Evolutionary conservation across 2,113 vertebrate genomes (phyloP).

Genomic region (Anoura caudifer): DNA sequence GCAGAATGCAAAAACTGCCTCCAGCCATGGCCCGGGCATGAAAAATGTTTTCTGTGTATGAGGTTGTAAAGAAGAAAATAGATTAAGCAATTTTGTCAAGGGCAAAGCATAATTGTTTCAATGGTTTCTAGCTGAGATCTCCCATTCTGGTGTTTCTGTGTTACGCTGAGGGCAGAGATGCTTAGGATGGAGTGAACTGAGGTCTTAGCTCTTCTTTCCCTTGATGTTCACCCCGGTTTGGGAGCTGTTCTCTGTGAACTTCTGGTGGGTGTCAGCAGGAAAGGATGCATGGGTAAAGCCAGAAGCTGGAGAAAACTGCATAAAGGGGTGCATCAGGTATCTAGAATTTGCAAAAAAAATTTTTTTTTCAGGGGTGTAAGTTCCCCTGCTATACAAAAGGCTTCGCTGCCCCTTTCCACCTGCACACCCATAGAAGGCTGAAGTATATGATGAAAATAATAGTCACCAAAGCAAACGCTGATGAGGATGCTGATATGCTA

Average conservation of each 20-base stretch:
- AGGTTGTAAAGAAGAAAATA: conserved; percentile 54
- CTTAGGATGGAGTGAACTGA: neutral
- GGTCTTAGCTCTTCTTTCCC: neutral
- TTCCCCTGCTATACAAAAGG: neutral
- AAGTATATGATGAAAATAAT: neutral
- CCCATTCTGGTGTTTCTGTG: conserved; percentile 30
- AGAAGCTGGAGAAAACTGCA: neutral
- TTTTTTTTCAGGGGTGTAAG: neutral
- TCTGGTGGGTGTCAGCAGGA: neutral
- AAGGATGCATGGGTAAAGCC: neutral
- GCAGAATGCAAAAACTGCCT: conserved; percentile 64
- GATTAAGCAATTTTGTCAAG: conserved; percentile 45
- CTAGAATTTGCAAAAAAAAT: neutral
- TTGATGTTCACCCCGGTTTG: neutral
- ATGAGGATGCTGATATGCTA: neutral
- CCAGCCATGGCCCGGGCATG: conserved; percentile 41
- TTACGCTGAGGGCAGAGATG: neutral
- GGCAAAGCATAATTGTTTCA: conserved; percentile 38
- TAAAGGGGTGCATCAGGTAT: neutral
- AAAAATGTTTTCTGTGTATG: conserved; percentile 56
- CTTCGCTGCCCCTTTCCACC: neutral
- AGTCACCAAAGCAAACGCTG: neutral
- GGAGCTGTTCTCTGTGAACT: neutral
- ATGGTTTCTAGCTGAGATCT: neutral
- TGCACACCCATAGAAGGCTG: neutral